Evolutionary conservation across 2,888 invertebrate genomes (phyloP).

Genomic region (Selenia dentaria): DNA sequence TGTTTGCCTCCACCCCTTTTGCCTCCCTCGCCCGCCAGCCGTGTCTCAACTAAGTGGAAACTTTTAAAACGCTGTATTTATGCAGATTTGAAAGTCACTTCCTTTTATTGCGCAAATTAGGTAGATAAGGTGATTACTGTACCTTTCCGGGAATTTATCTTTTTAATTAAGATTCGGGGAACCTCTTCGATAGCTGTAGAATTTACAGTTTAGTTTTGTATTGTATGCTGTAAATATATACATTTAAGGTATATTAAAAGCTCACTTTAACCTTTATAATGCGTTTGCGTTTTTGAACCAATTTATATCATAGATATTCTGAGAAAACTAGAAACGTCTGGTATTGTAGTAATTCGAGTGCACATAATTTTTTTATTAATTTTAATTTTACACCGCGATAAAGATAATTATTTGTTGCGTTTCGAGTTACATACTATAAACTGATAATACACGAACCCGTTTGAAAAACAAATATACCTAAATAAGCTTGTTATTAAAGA

Average conservation of each 20-base stretch:
- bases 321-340: too few relatives aligned
- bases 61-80: constrained; percentile 73
- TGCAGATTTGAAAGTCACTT: constrained; percentile 62
- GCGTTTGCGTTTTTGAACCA: too few relatives aligned
- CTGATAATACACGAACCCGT: too few relatives aligned
- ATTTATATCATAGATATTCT: too few relatives aligned
- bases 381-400: too few relatives aligned
- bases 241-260: too few relatives aligned
- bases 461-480: constrained; percentile 33
- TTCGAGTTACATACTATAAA: too few relatives aligned
- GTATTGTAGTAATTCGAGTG: too few relatives aligned
- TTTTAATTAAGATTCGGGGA: constrained; percentile 42
- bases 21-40: constrained; percentile 46
- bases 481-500: constrained; percentile 33
- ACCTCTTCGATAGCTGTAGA: constrained; percentile 19
- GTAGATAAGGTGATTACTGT: constrained; percentile 53
- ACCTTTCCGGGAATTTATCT: constrained; percentile 37
- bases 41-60: constrained; percentile 79
- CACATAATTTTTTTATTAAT: too few relatives aligned
- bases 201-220: constrained; percentile 1
- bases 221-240: too few relatives aligned
- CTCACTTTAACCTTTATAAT: too few relatives aligned
- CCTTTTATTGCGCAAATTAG: constrained; percentile 59
- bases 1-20: constrained; percentile 56
- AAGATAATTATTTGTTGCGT: too few relatives aligned